A percentile compares a stretch with the other conserved stretches of the same genome.
These are phyloP conservation scores for Uloborus plumipes DNA, from an alignment of 2,888 invertebrate species.

Conservation along the genomic window DNA sequence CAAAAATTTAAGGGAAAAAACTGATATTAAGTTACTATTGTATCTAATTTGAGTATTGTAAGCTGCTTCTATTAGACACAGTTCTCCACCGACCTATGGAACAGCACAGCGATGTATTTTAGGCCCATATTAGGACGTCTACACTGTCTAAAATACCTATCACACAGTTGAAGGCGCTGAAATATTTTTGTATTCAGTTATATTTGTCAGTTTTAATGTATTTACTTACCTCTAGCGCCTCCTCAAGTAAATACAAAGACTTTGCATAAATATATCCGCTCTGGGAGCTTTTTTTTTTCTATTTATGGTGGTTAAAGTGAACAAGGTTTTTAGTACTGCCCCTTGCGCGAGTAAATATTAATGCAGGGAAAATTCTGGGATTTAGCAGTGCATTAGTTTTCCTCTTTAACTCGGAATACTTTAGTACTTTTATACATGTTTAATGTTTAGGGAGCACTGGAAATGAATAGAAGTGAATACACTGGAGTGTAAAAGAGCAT, in stretches of 20 bases:
- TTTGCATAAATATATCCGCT: conserved; percentile 61
- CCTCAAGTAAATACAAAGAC: conserved; percentile 57
- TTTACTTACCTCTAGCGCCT: conserved; percentile 59
- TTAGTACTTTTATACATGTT: no score
- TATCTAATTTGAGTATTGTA: conserved; percentile 41
- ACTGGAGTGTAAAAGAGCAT: no score
- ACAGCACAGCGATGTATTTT: conserved; percentile 61
- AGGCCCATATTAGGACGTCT: conserved; percentile 48
- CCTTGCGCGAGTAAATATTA: no score
- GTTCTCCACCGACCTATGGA: conserved; percentile 50
- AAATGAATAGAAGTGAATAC: no score
- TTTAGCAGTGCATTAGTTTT: no score
- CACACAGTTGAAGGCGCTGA: conserved; percentile 62
- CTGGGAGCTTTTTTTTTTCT: conserved; percentile 47
- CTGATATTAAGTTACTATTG: conserved; percentile 41
- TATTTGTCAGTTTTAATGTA: conserved; percentile 36
- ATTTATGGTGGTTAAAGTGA: conserved; percentile 58
- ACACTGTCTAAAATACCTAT: conserved; percentile 61
- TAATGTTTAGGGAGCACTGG: no score
- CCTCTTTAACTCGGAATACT: no score
- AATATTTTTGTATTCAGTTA: conserved; percentile 41
- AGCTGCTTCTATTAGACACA: conserved; percentile 50
- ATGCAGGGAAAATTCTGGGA: no score
- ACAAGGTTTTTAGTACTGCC: conserved; percentile 37
- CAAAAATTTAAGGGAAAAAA: no score